These are phyloP conservation scores for Drosophila ohnishii DNA, from an alignment of 1,140 invertebrate genomes.

Conservation along the genomic window DNA sequence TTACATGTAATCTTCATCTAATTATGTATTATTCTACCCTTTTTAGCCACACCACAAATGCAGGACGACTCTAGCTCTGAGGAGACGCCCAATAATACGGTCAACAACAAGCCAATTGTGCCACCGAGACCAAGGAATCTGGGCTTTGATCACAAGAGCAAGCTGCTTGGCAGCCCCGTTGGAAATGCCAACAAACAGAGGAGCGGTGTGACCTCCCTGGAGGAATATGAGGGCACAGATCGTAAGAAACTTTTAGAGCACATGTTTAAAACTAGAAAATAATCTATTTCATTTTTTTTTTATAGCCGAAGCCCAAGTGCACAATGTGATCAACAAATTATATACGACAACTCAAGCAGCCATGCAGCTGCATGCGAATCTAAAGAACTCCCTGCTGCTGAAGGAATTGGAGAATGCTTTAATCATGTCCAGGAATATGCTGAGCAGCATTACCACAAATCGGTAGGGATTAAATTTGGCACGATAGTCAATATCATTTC, in stretches of 20 bases:
- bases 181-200: slow-evolving; percentile 51
- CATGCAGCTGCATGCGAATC: slow-evolving; percentile 79
- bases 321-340: slow-evolving; percentile 82
- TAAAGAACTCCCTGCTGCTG: slow-evolving; percentile 82
- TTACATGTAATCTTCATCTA: neutral
- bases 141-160: slow-evolving; percentile 78
- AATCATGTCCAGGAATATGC: slow-evolving; percentile 84
- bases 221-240: slow-evolving; percentile 69
- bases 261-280: neutral
- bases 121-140: slow-evolving; percentile 85
- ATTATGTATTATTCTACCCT: slow-evolving; percentile 71
- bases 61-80: slow-evolving; percentile 91
- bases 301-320: slow-evolving; percentile 78
- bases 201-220: slow-evolving; percentile 43
- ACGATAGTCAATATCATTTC: too few species aligned
- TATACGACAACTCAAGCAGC: slow-evolving; percentile 81
- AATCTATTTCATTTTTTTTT: neutral
- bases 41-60: slow-evolving; percentile 78
- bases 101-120: slow-evolving; percentile 85
- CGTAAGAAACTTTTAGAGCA: slow-evolving; percentile 43
- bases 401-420: slow-evolving; percentile 84
- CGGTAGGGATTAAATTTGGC: slow-evolving; percentile 46
- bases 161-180: slow-evolving; percentile 52
- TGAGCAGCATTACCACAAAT: slow-evolving; percentile 81
- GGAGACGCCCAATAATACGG: slow-evolving; percentile 84